These are phyloP conservation scores for Dorcus parallelipipedus DNA, from an alignment of 2,888 invertebrate species.

Conservation along the genomic window DNA sequence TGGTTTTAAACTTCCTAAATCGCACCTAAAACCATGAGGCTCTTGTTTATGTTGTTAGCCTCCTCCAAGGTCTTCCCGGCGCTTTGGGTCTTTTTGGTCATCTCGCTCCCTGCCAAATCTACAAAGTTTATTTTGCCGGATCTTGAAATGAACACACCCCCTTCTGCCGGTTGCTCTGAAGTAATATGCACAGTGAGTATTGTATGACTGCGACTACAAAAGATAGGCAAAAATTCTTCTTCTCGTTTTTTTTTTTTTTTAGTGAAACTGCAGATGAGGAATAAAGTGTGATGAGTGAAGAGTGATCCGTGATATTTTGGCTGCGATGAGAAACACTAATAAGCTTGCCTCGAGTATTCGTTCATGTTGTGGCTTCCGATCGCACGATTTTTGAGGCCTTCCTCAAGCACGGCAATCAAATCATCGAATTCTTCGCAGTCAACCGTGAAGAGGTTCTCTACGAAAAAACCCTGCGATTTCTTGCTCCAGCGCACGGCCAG, in stretches of 20 bases:
- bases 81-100: slow-evolving; percentile 87
- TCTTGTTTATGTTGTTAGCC: slow-evolving; percentile 95
- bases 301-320: not conserved
- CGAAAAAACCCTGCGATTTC: slow-evolving; percentile 88
- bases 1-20: too few species aligned
- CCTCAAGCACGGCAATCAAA: slow-evolving; percentile 88
- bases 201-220: slow-evolving; percentile 76
- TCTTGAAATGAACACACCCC: slow-evolving; percentile 81
- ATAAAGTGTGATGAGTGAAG: not conserved
- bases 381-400: slow-evolving; percentile 89
- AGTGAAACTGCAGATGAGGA: not conserved
- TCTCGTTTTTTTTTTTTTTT: not conserved
- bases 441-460: slow-evolving; percentile 93
- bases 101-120: slow-evolving; percentile 94
- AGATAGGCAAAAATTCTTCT: not conserved
- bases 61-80: slow-evolving; percentile 87
- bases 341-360: slow-evolving; percentile 65
- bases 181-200: slow-evolving; percentile 87
- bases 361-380: slow-evolving; percentile 92
- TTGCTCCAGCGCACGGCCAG: slow-evolving; percentile 92
- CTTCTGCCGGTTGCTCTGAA: slow-evolving; percentile 76
- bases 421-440: slow-evolving; percentile 93
- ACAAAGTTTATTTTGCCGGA: slow-evolving; percentile 96
- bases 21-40: slow-evolving; percentile 79
- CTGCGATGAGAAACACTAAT: not conserved